phyloP scores from a whole-genome alignment of 2,797 vertebrate species.

The Champsocephalus gunnari region DNA sequence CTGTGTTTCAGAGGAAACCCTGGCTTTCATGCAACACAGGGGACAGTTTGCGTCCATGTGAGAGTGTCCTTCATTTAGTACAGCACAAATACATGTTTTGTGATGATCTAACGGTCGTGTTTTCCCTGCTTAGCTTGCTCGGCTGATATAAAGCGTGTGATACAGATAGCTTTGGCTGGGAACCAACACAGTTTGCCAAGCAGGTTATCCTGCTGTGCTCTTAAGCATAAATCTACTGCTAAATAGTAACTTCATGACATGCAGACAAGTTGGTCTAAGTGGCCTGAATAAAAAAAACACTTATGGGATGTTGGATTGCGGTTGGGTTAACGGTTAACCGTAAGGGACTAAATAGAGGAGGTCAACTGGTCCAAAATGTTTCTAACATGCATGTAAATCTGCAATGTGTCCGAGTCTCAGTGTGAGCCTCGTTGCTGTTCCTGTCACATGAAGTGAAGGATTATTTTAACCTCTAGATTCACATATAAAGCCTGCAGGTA shows the following conservation, averaged over 20 bases:
- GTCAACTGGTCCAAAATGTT: conserved; percentile 33
- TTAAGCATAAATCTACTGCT: conserved; percentile 79
- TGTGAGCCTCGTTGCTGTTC: conserved; percentile 30
- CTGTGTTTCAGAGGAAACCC: conserved; percentile 79
- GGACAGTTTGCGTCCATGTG: conserved; percentile 61
- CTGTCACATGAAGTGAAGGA: conserved; percentile 23
- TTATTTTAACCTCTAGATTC: conserved; percentile 19
- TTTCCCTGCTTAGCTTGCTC: conserved; percentile 53
- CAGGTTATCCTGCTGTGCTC: conserved; percentile 76
- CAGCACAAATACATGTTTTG: conserved; percentile 42
- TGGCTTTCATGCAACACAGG: conserved; percentile 55
- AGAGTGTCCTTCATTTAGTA: conserved; percentile 76
- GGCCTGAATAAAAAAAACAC: conserved; percentile 57
- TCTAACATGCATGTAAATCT: conserved; percentile 47
- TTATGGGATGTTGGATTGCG: conserved; percentile 49
- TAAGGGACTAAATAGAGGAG: conserved; percentile 24
- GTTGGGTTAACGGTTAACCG: conserved; percentile 35
- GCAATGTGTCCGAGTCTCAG: conserved; percentile 40
- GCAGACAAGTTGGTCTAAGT: conserved; percentile 52
- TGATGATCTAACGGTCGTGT: conserved; percentile 58
- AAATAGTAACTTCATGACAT: conserved; percentile 69
- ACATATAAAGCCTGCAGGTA: conserved; percentile 17
- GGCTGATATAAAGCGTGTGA: conserved; percentile 64
- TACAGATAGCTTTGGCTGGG: conserved; percentile 69
- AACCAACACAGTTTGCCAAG: conserved; percentile 76